Evolutionary conservation across 2,888 invertebrate species (phyloP).

Genomic region (Autographa gamma): DNA sequence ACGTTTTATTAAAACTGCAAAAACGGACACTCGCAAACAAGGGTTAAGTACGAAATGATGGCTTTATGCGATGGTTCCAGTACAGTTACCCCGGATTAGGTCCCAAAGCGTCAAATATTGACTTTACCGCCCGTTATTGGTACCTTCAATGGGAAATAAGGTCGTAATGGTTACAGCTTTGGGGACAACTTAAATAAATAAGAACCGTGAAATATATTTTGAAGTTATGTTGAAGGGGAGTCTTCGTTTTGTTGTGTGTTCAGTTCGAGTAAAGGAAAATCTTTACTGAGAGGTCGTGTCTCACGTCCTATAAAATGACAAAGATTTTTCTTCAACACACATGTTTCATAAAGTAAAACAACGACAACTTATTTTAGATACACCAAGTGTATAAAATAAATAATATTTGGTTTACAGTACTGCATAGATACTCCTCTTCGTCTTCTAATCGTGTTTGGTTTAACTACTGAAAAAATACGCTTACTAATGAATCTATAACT

Average conservation of each 20-base stretch:
- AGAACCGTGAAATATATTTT: slow-evolving; percentile 30
- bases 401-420: too few relatives aligned
- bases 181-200: slow-evolving; percentile 40
- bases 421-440: too few relatives aligned
- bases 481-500: too few relatives aligned
- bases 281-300: not conserved
- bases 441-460: too few relatives aligned
- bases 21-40: slow-evolving; percentile 68
- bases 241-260: slow-evolving; percentile 13
- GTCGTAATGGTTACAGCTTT: slow-evolving; percentile 52
- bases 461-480: too few relatives aligned
- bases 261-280: not conserved
- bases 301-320: not conserved
- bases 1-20: slow-evolving; percentile 75
- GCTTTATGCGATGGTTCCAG: slow-evolving; percentile 57
- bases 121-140: slow-evolving; percentile 59
- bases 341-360: too few relatives aligned
- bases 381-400: too few relatives aligned
- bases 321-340: not conserved
- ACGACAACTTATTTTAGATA: too few relatives aligned
- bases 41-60: slow-evolving; percentile 71
- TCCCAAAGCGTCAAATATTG: slow-evolving; percentile 58
- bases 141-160: slow-evolving; percentile 48
- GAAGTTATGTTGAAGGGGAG: not conserved
- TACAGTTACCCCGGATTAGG: slow-evolving; percentile 54